A percentile compares a stretch with the other conserved stretches of the same genome.
Conservation (phyloP, 2,113 vertebrate genomes). For the Potamarius usumacintae region DNA sequence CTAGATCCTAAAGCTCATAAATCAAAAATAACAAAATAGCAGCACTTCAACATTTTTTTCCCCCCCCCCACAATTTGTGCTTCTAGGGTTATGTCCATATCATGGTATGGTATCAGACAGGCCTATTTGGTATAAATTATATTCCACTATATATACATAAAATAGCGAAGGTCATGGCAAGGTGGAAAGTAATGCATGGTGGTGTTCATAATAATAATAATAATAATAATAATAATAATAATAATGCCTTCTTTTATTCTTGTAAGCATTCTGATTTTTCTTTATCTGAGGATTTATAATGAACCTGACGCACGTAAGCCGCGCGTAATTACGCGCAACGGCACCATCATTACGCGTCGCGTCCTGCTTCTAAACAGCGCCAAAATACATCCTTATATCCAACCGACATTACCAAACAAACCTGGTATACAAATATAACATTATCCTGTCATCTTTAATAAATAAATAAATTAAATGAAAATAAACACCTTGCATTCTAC, state of each 20-base stretch:
- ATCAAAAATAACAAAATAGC: not conserved
- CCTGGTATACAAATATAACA: not conserved
- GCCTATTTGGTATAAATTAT: not conserved
- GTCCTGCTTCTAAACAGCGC: not conserved
- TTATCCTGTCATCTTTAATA: not conserved
- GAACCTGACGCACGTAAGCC: not conserved
- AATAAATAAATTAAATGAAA: not conserved
- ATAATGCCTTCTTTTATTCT: not conserved
- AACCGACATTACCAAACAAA: not conserved
- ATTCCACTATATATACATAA: not conserved
- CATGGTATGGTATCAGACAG: not conserved
- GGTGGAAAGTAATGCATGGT: not conserved
- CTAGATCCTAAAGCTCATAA: not conserved
- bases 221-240: conserved; percentile 9
- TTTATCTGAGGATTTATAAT: not conserved
- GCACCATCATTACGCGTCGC: not conserved
- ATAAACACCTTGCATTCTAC: no score
- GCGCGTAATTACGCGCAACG: conserved; percentile 36
- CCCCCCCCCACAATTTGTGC: not conserved
- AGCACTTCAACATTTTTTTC: not conserved
- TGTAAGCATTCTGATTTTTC: not conserved
- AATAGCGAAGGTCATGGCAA: not conserved
- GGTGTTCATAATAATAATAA: not conserved
- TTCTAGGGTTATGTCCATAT: not conserved
- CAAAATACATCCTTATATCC: not conserved